Base-by-base conservation (phyloP, 2,888 invertebrate genomes). In the Synergus japonicus region DNA sequence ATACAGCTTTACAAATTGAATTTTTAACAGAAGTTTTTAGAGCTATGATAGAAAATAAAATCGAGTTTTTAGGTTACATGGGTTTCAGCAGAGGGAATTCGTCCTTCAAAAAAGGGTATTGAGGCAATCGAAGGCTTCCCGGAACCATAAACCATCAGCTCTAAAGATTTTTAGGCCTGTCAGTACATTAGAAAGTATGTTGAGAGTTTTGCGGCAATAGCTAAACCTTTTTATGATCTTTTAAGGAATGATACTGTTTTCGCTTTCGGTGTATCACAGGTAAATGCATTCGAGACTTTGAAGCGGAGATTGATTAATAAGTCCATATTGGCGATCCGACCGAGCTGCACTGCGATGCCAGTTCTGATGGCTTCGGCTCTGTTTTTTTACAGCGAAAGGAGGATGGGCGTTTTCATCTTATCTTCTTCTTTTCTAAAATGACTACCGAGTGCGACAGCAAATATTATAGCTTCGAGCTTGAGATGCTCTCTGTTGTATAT, bases 281-380 rank as follows among this genome's bases (percentile, higher is more conserved):
- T 29, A 22, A 5, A 49, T 22, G 76, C 29, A n/a, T 37, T 76
- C 15, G 37, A 58, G 7, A 54, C 12, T 12, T 29, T 46, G 4
- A 29, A 22, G 15, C 8, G 12, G 15, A 76, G 29, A 13, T 18
- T 54, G 8, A 63, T 29, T 13, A n/a, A 63, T 10, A 29, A 41
- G n/a, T 60, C 60, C 7, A 12, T 76, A 12, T 37, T 58, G n/a
- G 76, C 46, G n/a, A 46, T 18, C 13, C 12, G 1, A 76, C 76
- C 18, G 76, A 76, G 22, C 46, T 76, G n/a, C 76, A 76, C 15
- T 76, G 76, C 29, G 76, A 78, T 43, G 43, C 43, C 43, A 43
- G 43, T 8, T 43, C 43, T 43, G 43, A 9, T 1, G 43, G 43
- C 9, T 43, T 43, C 8, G 43, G 43, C 10, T 43, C 43, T 43